phyloP scores from a whole-genome alignment of 2,797 vertebrate species.

The Pseudocheirus occidentalis region DNA sequence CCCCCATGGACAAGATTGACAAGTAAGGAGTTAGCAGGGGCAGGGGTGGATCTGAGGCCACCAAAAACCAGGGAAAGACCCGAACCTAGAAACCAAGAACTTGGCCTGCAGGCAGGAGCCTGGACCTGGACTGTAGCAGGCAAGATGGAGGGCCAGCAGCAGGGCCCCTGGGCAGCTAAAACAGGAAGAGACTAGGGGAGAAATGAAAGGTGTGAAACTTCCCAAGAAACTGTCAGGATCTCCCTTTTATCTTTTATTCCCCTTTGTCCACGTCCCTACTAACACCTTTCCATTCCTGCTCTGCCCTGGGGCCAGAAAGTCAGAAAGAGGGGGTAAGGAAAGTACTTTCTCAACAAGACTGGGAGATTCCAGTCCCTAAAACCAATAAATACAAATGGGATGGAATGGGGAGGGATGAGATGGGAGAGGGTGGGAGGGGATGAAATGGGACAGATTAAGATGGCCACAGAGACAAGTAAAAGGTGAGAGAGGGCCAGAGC shows the following conservation, averaged over 20 bases:
- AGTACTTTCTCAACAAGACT: neutral
- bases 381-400: neutral
- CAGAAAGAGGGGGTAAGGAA: neutral
- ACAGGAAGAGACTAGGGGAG: neutral
- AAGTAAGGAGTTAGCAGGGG: neutral
- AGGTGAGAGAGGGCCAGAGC: neutral
- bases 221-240: neutral
- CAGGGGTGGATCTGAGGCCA: neutral
- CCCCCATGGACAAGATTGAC: constrained; percentile 62
- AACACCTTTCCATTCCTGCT: neutral
- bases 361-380: neutral
- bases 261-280: neutral
- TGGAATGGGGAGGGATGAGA: neutral
- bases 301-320: neutral
- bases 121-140: neutral
- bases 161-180: neutral
- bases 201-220: neutral
- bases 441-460: neutral
- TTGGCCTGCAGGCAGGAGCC: neutral
- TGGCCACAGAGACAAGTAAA: neutral
- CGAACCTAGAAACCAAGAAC: neutral
- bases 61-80: neutral
- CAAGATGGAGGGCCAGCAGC: neutral
- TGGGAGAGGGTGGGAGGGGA: too few relatives aligned
- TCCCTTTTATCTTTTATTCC: neutral